Conservation (phyloP, 35 echinoderm and acorn worm species). For the Eucidaris tribuloides region DNA sequence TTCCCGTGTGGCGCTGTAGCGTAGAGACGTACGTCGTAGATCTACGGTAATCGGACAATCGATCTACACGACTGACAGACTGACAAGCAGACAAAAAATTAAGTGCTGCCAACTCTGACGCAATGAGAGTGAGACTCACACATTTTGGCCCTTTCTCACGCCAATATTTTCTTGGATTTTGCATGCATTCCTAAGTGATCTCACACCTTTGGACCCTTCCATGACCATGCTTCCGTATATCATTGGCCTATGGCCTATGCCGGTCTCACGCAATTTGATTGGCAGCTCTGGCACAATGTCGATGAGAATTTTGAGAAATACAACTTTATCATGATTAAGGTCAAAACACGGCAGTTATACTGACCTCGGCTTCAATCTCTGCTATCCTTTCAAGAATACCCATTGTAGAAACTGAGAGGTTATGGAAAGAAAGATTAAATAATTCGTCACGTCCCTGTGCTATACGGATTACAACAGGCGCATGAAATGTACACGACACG, state of each 20-base stretch:
- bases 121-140: too few relatives aligned
- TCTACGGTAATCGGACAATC: too few relatives aligned
- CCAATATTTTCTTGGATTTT: not conserved
- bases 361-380: slow-evolving; percentile 92
- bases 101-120: too few relatives aligned
- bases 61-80: too few relatives aligned
- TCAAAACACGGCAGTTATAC: not conserved
- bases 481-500: too few relatives aligned
- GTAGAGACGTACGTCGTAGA: too few relatives aligned
- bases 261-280: not conserved
- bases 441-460: too few relatives aligned
- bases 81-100: too few relatives aligned
- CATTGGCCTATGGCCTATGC: not conserved
- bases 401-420: slow-evolving; percentile 23
- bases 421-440: not conserved
- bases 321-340: not conserved
- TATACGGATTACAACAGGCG: too few relatives aligned
- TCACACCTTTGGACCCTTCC: not conserved
- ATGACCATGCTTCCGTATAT: not conserved
- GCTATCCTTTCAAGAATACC: slow-evolving; percentile 90
- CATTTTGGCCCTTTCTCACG: too few relatives aligned
- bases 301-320: not conserved
- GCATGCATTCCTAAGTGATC: not conserved
- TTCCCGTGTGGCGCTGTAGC: too few relatives aligned
- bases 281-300: not conserved